Evolutionary conservation across 2,888 invertebrate species (phyloP).

Genomic region (Caenorhabditis virilis): DNA sequence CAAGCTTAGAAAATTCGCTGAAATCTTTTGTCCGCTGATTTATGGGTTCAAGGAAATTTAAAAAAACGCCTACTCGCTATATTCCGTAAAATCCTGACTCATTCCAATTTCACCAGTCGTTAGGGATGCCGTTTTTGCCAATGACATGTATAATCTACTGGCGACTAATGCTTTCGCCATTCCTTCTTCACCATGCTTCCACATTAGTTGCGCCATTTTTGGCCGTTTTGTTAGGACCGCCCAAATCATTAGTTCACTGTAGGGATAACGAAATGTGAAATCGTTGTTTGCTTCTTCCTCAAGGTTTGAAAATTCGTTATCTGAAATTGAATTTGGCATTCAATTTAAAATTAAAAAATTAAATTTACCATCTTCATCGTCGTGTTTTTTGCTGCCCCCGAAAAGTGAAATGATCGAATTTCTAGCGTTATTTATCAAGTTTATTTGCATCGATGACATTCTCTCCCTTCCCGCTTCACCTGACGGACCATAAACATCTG

Average conservation of each 20-base stretch:
- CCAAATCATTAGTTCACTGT: constrained; percentile 92
- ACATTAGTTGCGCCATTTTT: constrained; percentile 87
- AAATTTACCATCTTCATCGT: constrained; percentile 31
- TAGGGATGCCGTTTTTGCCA: constrained; percentile 95
- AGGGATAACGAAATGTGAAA: constrained; percentile 76
- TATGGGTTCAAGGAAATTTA: not conserved
- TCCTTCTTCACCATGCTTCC: constrained; percentile 98
- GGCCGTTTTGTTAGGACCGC: constrained; percentile 96
- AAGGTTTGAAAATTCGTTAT: constrained; percentile 34
- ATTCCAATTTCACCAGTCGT: constrained; percentile 89
- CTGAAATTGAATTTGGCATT: no score
- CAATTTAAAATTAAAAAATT: no score
- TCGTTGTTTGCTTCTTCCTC: constrained; percentile 43
- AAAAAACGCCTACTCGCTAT: constrained; percentile 35
- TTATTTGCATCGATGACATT: constrained; percentile 39
- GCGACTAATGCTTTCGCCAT: constrained; percentile 78
- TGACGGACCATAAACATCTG: constrained; percentile 32
- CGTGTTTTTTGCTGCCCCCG: constrained; percentile 11
- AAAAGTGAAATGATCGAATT: constrained; percentile 49
- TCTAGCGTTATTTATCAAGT: constrained; percentile 41
- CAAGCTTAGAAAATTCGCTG: constrained; percentile 72
- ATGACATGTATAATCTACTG: constrained; percentile 84
- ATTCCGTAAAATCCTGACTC: constrained; percentile 48
- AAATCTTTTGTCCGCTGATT: not conserved
- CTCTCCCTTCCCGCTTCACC: constrained; percentile 26